These are phyloP conservation scores for pig (Sus scrofa) DNA, from an alignment of 2,113 vertebrate genomes.

Conservation along the genomic window T2T-Sscrofa CM000820.6:42701001-42701500, in stretches of 20 bases:
- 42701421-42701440: background rate
- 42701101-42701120: background rate
- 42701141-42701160: background rate
- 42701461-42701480: background rate
- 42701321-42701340: background rate
- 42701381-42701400: slow-evolving; percentile 1
- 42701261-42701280: background rate
- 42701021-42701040: background rate
- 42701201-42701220: background rate
- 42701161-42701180: background rate
- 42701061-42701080: background rate
- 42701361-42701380: background rate
- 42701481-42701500: background rate
- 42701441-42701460: slow-evolving; percentile 8
- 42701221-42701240: background rate
- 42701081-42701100: background rate
- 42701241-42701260: background rate
- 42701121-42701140: background rate
- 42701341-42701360: background rate
- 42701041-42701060: background rate
- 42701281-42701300: background rate
- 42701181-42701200: background rate
- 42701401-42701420: background rate
- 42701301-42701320: background rate
- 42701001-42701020: background rate